Evolutionary conservation across 2,113 vertebrate species (phyloP).

Genomic region (Spermophilus dauricus): DNA sequence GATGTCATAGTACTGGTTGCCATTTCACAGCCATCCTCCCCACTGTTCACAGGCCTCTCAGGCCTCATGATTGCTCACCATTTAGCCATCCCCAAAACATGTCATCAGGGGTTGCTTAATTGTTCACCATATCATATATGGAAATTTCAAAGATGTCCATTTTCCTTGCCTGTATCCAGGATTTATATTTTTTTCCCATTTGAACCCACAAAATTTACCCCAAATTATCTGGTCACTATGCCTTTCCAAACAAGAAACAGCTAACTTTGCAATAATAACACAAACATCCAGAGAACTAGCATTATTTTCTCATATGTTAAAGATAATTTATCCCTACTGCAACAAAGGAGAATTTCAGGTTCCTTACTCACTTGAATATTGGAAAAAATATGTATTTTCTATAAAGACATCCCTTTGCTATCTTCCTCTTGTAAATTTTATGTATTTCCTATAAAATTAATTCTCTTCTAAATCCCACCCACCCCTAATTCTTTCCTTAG

Average conservation of each 20-base stretch:
- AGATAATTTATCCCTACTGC: not conserved
- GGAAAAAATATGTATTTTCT: not conserved
- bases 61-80: not conserved
- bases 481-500: not conserved
- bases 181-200: not conserved
- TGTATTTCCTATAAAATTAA: not conserved
- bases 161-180: not conserved
- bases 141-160: not conserved
- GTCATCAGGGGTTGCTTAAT: not conserved
- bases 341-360: not conserved
- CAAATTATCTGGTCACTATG: not conserved
- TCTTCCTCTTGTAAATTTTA: not conserved
- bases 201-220: not conserved
- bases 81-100: not conserved
- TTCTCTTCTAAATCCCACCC: not conserved
- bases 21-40: accelerated
- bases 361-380: not conserved
- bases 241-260: not conserved
- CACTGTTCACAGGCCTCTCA: not conserved
- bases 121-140: not conserved
- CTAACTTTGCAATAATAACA: not conserved
- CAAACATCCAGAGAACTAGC: not conserved
- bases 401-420: not conserved
- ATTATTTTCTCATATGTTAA: not conserved
- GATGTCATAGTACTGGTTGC: no score